Evolutionary conservation across 2,113 vertebrate species (phyloP), one percentile per base, ranked within the genome.

Genomic region (Chloropsis cyanopogon): DNA sequence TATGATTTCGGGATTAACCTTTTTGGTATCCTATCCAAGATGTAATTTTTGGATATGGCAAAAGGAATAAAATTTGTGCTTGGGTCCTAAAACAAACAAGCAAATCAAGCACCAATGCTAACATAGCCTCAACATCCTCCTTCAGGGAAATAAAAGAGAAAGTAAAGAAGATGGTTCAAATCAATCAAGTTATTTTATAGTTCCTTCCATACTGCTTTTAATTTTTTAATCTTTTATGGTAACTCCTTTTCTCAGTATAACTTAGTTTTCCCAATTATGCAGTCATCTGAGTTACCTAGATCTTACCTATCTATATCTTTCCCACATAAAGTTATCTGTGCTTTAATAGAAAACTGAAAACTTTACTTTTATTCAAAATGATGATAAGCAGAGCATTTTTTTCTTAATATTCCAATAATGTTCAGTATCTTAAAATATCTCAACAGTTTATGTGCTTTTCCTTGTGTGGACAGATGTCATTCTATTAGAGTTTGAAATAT

Each of bases 91-190:
- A 63, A 28, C 11, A 44, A 54, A 10, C 14, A 35, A 60, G 14
- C 1, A 10, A 59, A 50, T 53, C 4, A 6, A 9, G 17, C 11
- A 44, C 13, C 11, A 6, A 0, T 24, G 37, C 14, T 53, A 37
- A 10, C 4, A 12, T 4, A 50, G 12, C 13, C 18, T 77, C 46
- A 44, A 16, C 20, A 31, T 47, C 8, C 4, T 64, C 3, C 39
- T 77, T 11, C 6, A 49, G 42, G 46, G 59, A 72, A 86, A 53
- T 10, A 47, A 29, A 87, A 44, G 10, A 63, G 35, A 70, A 72
- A 33, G 24, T 13, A 24, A 73, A 71, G 41, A 29, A 4, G 6
- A n/a, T 4, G 1, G 4, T 59, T 88, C 64, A 39, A 0, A 52
- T 91, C 28, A 61, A 25, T 64, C 13, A 26, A 12, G 12, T 29